phyloP scores from a whole-genome alignment of 2,797 vertebrate genomes.

The Myotis findleyi region DNA sequence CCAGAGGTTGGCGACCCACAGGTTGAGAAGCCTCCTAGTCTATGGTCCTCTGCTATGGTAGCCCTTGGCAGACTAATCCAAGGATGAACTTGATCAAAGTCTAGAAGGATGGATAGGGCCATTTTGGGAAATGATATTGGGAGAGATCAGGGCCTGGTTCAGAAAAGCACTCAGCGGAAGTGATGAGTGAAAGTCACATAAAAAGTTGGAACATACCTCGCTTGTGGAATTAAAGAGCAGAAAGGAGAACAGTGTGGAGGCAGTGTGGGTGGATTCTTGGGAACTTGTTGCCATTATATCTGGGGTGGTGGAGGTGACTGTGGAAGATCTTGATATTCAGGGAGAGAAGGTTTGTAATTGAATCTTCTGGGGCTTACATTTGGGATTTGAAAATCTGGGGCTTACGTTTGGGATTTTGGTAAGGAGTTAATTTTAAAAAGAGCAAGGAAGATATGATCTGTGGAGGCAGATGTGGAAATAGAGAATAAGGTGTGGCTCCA shows the following conservation, averaged over 20 bases:
- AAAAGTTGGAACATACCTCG: background rate
- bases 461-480: background rate
- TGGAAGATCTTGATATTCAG: background rate
- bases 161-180: background rate
- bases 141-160: background rate
- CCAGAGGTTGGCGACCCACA: too few relatives aligned
- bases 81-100: background rate
- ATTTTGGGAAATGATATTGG: background rate
- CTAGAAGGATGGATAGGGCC: background rate
- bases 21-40: background rate
- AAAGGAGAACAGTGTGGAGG: background rate
- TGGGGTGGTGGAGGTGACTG: background rate
- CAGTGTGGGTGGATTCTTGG: background rate
- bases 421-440: background rate
- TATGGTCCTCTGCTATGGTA: background rate
- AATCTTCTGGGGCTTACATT: background rate
- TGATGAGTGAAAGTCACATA: background rate
- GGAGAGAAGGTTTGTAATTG: background rate
- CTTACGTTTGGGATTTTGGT: conserved; percentile 10
- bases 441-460: background rate
- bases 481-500: background rate
- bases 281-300: background rate
- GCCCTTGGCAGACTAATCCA: background rate
- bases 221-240: background rate
- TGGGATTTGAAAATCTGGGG: background rate